Conservation (phyloP, 1,140 invertebrate species). For the Zeugodacus cucurbitae region DNA sequence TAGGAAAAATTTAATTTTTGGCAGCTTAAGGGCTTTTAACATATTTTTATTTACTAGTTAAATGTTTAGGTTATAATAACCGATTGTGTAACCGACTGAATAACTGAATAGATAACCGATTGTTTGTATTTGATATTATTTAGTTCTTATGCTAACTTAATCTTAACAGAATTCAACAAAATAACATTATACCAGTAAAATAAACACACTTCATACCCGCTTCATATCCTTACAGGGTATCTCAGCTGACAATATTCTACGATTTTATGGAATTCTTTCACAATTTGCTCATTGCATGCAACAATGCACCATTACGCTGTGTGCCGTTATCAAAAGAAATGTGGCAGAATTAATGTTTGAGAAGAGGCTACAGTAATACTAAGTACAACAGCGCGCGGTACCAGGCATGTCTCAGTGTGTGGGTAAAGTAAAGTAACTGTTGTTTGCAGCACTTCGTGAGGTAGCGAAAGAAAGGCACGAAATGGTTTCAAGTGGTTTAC, state of each 20-base stretch:
- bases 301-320: neutral
- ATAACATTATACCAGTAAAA: too few relatives aligned
- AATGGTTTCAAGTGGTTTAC: constrained; percentile 30
- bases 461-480: constrained; percentile 7
- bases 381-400: neutral
- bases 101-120: too few relatives aligned
- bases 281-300: neutral
- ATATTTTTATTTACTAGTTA: too few relatives aligned
- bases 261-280: neutral
- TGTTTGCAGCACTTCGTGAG: neutral
- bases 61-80: too few relatives aligned
- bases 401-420: neutral
- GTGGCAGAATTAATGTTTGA: neutral
- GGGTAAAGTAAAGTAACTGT: constrained; percentile 6
- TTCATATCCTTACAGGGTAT: neutral
- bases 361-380: neutral
- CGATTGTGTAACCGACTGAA: too few relatives aligned
- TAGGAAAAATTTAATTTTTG: neutral
- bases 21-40: too few relatives aligned
- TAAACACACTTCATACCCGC: neutral
- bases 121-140: too few relatives aligned
- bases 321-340: neutral
- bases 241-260: neutral
- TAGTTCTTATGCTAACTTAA: too few relatives aligned
- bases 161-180: too few relatives aligned